phyloP scores from a whole-genome alignment of 1,140 invertebrate genomes.

The Diabrotica virgifera region DNA sequence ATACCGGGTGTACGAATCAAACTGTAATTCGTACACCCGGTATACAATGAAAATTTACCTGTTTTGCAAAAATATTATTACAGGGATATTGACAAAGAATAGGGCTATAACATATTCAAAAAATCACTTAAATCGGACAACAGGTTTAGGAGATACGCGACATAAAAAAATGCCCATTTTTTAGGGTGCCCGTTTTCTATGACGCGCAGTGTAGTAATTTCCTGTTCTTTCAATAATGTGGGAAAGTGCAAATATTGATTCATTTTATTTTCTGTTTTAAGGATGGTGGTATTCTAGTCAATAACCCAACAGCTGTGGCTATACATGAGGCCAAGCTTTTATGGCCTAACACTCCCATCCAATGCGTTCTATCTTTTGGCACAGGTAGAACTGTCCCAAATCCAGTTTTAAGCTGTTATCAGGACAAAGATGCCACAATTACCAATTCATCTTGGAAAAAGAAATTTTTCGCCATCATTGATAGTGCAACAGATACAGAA shows the following conservation, averaged over 20 bases:
- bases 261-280: slow-evolving; percentile 35
- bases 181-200: no score
- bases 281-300: slow-evolving; percentile 85
- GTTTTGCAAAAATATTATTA: no score
- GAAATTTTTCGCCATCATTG: slow-evolving; percentile 81
- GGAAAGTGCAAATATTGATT: neutral
- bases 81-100: no score
- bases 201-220: no score
- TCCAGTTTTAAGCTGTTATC: slow-evolving; percentile 39
- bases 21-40: no score
- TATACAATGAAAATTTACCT: no score
- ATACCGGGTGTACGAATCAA: no score
- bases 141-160: no score
- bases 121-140: no score
- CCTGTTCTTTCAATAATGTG: no score
- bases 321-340: slow-evolving; percentile 84
- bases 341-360: slow-evolving; percentile 77
- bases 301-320: slow-evolving; percentile 89
- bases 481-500: slow-evolving; percentile 90
- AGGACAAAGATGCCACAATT: slow-evolving; percentile 37
- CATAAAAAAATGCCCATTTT: no score
- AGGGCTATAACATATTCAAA: no score
- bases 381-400: slow-evolving; percentile 65
- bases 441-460: slow-evolving; percentile 66
- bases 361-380: slow-evolving; percentile 87